phyloP scores from a whole-genome alignment of 2,113 vertebrate species.

The Coptodon rendalli region DNA sequence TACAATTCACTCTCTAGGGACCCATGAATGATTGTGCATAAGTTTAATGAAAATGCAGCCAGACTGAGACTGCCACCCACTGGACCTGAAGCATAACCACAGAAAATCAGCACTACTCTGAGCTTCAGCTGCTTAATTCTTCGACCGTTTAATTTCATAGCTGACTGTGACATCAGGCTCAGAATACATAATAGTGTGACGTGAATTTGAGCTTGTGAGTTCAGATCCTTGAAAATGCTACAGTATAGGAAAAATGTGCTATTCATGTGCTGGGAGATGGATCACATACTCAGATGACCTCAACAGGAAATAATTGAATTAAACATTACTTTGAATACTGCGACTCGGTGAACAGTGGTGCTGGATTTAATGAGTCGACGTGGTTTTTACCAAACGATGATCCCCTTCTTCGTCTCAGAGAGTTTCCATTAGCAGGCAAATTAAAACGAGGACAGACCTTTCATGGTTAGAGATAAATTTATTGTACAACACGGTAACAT shows the following conservation, averaged over 20 bases:
- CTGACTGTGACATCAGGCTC: background rate
- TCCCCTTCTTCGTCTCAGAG: background rate
- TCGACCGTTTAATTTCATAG: background rate
- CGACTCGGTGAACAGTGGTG: background rate
- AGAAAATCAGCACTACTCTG: background rate
- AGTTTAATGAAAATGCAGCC: background rate
- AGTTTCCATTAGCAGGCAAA: background rate
- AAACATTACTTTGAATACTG: background rate
- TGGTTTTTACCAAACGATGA: background rate
- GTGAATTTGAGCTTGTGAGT: background rate
- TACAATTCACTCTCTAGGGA: background rate
- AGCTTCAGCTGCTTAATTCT: background rate
- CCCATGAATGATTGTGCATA: background rate
- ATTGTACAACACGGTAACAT: slow-evolving; percentile 55
- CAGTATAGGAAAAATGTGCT: background rate
- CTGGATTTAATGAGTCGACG: background rate
- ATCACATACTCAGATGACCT: background rate
- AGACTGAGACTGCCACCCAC: background rate
- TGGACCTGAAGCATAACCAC: background rate
- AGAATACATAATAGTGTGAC: background rate
- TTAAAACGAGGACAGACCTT: background rate
- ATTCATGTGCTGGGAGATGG: background rate
- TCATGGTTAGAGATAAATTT: slow-evolving; percentile 49
- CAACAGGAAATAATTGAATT: background rate
- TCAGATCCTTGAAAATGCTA: background rate